Conservation (phyloP, 2,113 vertebrate species). For the Tenebrosternarchus preto region DNA sequence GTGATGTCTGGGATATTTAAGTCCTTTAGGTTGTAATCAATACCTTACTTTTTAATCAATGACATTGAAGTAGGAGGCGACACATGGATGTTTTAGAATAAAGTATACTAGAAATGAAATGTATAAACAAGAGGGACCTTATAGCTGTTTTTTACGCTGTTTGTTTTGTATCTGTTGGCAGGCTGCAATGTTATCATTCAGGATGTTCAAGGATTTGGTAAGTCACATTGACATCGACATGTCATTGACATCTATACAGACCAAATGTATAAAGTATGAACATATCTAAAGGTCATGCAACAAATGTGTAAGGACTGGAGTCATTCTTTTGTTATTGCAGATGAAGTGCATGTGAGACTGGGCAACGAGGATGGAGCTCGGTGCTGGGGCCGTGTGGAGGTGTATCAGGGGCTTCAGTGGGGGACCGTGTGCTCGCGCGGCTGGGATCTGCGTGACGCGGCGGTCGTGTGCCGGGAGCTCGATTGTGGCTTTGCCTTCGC, state of each 20-base stretch:
- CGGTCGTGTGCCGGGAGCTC: constrained; percentile 74
- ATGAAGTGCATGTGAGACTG: constrained; percentile 59
- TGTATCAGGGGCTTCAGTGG: constrained; percentile 69
- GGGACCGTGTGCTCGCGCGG: constrained; percentile 69
- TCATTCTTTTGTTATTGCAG: constrained; percentile 36
- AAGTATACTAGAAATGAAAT: too few species aligned
- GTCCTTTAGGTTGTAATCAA: too few species aligned
- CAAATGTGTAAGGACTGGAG: too few species aligned
- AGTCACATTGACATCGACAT: constrained; percentile 42
- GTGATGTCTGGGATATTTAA: too few species aligned
- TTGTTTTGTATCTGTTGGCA: constrained; percentile 42
- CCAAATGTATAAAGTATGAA: background rate
- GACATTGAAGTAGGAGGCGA: too few species aligned
- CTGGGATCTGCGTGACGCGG: constrained; percentile 70
- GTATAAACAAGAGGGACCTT: too few species aligned
- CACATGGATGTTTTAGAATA: too few species aligned
- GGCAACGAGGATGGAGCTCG: constrained; percentile 58
- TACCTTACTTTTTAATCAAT: too few species aligned
- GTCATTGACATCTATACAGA: too few species aligned
- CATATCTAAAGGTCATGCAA: too few species aligned
- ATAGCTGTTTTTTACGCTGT: too few species aligned
- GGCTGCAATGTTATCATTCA: constrained; percentile 58
- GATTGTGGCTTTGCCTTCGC: constrained; percentile 70
- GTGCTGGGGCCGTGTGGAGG: constrained; percentile 75
- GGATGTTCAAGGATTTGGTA: constrained; percentile 67